Conservation (phyloP, 2,113 vertebrate genomes). For the Microtus richardsoni region DNA sequence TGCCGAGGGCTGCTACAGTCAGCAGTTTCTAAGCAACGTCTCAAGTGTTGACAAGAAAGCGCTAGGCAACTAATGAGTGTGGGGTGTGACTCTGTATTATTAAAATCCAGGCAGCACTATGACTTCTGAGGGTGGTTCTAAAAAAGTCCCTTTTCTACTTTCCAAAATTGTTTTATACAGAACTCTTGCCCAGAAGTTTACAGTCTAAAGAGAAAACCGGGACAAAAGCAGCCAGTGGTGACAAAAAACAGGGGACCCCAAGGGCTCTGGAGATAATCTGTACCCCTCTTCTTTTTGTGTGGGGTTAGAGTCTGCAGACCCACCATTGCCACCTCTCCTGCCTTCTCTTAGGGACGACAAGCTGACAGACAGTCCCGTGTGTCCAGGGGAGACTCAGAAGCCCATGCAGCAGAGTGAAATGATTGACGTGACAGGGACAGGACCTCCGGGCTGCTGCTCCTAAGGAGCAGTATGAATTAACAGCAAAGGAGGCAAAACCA, state of each 20-base stretch:
- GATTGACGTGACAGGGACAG: background rate
- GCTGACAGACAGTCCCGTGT: accelerated
- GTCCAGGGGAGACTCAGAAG: background rate
- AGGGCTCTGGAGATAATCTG: background rate
- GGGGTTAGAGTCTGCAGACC: background rate
- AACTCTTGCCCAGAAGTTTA: background rate
- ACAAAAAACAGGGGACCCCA: background rate
- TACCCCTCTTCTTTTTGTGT: background rate
- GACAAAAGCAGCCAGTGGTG: background rate
- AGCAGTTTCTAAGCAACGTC: conserved; percentile 31
- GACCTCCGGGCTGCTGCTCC: background rate
- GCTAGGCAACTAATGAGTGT: background rate
- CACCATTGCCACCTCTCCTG: background rate
- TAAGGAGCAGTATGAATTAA: background rate
- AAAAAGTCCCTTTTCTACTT: conserved; percentile 9
- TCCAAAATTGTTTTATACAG: background rate
- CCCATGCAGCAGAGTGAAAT: background rate
- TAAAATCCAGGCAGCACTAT: background rate
- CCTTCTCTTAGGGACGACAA: no score
- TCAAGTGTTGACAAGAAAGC: background rate
- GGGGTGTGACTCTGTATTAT: background rate
- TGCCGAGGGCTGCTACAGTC: background rate
- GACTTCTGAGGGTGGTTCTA: conserved; percentile 15
- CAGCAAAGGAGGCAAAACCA: background rate
- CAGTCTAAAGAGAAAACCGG: background rate